Conservation (phyloP, 1,140 invertebrate species). For the Asobara japonica region DNA sequence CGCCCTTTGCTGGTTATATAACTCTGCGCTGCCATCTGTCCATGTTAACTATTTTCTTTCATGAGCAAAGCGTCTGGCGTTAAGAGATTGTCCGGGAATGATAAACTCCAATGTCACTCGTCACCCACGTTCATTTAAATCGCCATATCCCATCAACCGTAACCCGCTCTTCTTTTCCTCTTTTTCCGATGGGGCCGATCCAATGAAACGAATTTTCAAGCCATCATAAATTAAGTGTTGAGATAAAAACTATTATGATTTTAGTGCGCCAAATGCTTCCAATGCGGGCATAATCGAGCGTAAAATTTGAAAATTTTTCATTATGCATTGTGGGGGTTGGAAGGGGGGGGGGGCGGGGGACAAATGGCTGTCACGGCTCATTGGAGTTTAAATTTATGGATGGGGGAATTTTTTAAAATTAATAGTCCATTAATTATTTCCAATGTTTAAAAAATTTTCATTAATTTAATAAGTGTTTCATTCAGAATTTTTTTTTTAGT, state of each 20-base stretch:
- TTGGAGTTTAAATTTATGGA: neutral
- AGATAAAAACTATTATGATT: constrained; percentile 43
- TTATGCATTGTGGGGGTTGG: constrained; percentile 33
- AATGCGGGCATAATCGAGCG: constrained; percentile 54
- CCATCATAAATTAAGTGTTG: constrained; percentile 7
- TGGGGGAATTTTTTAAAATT: neutral
- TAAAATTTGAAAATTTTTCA: constrained; percentile 61
- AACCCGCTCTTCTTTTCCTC: neutral
- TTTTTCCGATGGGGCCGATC: neutral
- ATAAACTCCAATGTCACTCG: constrained; percentile 8
- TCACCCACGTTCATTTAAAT: constrained; percentile 7
- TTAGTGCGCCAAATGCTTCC: constrained; percentile 55
- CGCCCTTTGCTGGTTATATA: constrained; percentile 50
- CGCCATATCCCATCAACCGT: constrained; percentile 1
- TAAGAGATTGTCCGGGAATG: constrained; percentile 8
- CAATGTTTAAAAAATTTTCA: no score
- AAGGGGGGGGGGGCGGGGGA: neutral
- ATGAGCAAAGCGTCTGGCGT: neutral
- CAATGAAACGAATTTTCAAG: neutral
- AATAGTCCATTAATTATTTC: no score
- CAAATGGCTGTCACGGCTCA: constrained; percentile 3
- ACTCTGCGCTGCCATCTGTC: constrained; percentile 58
- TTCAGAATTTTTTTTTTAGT: no score
- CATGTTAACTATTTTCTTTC: constrained; percentile 34
- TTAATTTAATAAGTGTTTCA: neutral